Conservation (phyloP, 2,113 vertebrate genomes). For the Talpa occidentalis region DNA sequence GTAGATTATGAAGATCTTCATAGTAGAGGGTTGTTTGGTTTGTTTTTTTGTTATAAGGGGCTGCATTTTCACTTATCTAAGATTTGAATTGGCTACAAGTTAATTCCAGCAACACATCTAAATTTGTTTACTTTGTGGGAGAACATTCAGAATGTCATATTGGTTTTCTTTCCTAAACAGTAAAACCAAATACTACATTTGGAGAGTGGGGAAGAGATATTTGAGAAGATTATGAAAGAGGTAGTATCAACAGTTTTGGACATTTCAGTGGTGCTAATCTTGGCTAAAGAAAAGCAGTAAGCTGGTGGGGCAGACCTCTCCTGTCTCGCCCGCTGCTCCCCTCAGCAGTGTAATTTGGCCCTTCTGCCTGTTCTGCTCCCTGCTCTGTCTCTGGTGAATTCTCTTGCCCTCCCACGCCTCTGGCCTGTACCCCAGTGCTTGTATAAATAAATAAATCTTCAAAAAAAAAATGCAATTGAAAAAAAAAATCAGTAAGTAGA, state of each 20-base stretch:
- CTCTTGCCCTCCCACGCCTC: no score
- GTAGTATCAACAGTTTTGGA: not conserved
- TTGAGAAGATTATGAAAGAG: not conserved
- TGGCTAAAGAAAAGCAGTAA: not conserved
- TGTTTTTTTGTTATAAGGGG: not conserved
- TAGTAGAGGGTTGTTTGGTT: not conserved
- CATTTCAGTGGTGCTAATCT: not conserved
- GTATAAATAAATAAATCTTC: no score
- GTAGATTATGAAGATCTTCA: slow-evolving; percentile 8
- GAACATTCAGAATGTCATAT: slow-evolving; percentile 31
- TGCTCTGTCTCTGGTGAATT: no score
- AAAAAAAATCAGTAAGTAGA: not conserved
- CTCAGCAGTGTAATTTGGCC: no score
- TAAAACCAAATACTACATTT: not conserved
- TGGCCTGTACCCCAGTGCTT: no score
- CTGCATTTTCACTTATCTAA: slow-evolving; percentile 46
- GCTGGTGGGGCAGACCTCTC: no score
- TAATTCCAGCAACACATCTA: slow-evolving; percentile 26
- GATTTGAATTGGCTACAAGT: slow-evolving; percentile 70
- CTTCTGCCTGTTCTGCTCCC: no score
- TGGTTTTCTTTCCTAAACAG: slow-evolving; percentile 13
- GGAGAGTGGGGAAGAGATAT: not conserved
- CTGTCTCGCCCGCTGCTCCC: no score
- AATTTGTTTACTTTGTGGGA: not conserved
- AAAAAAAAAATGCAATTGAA: no score